phyloP scores from a whole-genome alignment of 2,797 vertebrate genomes.

The Ammospiza maritima region DNA sequence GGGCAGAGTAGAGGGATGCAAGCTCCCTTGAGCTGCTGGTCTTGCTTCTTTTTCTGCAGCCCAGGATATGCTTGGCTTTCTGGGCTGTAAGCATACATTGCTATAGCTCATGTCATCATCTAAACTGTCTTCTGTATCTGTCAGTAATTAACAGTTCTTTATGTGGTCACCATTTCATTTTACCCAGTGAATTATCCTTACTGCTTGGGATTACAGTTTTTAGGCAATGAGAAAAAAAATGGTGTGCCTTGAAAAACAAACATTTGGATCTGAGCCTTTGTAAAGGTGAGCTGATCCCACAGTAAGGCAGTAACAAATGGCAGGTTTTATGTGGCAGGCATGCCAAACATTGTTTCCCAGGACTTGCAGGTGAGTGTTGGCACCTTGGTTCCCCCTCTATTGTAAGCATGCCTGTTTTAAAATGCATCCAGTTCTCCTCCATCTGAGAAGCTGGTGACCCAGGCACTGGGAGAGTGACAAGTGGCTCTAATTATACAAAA shows the following conservation, averaged over 20 bases:
- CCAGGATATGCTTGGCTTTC: background rate
- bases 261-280: background rate
- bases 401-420: background rate
- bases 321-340: background rate
- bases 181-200: background rate
- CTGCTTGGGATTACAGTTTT: background rate
- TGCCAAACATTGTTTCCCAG: conserved; percentile 27
- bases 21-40: background rate
- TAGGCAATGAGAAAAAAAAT: background rate
- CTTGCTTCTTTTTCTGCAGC: background rate
- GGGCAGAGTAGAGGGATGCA: background rate
- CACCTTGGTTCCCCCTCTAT: conserved; percentile 18
- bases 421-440: background rate
- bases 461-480: background rate
- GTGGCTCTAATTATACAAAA: background rate
- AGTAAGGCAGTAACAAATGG: background rate
- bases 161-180: background rate
- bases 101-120: background rate
- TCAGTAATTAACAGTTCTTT: background rate
- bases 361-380: background rate
- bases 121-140: background rate
- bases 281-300: background rate
- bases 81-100: background rate
- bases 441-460: background rate
- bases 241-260: background rate